These are phyloP conservation scores for Sceliomorpha sp. DNA, from an alignment of 2,888 invertebrate species.

Conservation along the genomic window DNA sequence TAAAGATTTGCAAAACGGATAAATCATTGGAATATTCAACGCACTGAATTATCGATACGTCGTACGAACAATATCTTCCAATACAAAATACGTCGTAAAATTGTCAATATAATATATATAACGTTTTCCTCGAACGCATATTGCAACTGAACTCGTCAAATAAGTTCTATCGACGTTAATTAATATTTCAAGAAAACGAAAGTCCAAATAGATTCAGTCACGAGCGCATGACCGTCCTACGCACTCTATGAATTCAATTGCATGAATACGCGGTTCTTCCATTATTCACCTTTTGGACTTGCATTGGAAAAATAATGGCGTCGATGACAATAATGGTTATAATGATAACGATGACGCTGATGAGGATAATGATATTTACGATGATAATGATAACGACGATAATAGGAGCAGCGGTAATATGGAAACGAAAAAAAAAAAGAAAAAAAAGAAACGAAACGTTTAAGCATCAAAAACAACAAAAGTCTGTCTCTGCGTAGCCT, in stretches of 20 bases:
- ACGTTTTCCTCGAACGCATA: constrained; percentile 24
- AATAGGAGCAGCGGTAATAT: background rate
- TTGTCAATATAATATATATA: constrained; percentile 45
- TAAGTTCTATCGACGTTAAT: constrained; percentile 38
- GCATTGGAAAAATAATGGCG: constrained; percentile 14
- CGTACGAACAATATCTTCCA: constrained; percentile 51
- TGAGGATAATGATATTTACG: too few relatives aligned
- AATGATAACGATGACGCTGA: too few relatives aligned
- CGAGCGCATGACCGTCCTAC: constrained; percentile 30
- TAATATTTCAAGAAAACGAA: constrained; percentile 30
- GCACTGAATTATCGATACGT: constrained; percentile 49
- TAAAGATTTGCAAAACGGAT: constrained; percentile 49
- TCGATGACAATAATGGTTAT: too few relatives aligned
- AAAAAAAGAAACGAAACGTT: constrained; percentile 9
- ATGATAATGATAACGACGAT: constrained; percentile 13
- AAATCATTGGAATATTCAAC: constrained; percentile 44
- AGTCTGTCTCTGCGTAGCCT: constrained; percentile 39
- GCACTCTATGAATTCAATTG: constrained; percentile 22
- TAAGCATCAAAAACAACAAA: constrained; percentile 24
- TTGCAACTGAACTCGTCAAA: constrained; percentile 42
- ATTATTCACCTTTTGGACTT: constrained; percentile 13
- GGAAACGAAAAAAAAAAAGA: constrained; percentile 7
- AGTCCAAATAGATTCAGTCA: constrained; percentile 37
- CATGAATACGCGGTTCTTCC: constrained; percentile 10
- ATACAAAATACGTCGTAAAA: constrained; percentile 52